Evolutionary conservation across 2,797 vertebrate genomes (phyloP), one percentile per base, ranked within the genome.

Genomic region (Pangasius sanitwongsei): DNA sequence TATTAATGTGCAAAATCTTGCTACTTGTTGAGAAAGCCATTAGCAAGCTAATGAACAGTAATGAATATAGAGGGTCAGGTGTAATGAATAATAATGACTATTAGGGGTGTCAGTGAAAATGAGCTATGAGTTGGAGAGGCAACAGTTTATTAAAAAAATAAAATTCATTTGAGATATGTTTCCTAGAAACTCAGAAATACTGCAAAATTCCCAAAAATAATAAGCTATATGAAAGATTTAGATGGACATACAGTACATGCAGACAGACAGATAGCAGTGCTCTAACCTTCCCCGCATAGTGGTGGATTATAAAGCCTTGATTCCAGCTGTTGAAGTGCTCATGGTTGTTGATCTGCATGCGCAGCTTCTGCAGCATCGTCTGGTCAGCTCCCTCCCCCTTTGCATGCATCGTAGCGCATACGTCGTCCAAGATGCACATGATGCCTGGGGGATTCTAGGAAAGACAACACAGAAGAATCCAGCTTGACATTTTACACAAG

Each of bases 251-350:
- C 25, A 55, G 48, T 31, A 37, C 23, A 86, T 28, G 12, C 41
- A 57, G 25, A 74, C 53, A 25, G 28, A 81, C 67, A 87, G 86
- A 65, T 6, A 86, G 78, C 74, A 70, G 11, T 28, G 82, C 77
- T 59, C 61, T 55, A 92, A 99, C 99, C 98, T 99, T 99, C 83
- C 99, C 99, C 23, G 99, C 99, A 0, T 99, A 99, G 93, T 99
- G 99, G 93, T 99, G 99, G 83, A 99, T 97, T 91, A 99, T 99
- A 94, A 99, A 99, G 85, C 99, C 99, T 91, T 99, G 98, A 94
- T 99, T 99, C 99, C 99, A 99, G 96, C 98, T 99, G 96, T 99
- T 99, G 96, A 99, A 99, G 94, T 99, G 98, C 74, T 99, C 98
- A 0, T 99, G 99, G 34, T 96, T 97, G 93, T 98, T 98, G 91